phyloP scores from a whole-genome alignment of 2,113 vertebrate species.

The Tretioscincus oriximinensis region DNA sequence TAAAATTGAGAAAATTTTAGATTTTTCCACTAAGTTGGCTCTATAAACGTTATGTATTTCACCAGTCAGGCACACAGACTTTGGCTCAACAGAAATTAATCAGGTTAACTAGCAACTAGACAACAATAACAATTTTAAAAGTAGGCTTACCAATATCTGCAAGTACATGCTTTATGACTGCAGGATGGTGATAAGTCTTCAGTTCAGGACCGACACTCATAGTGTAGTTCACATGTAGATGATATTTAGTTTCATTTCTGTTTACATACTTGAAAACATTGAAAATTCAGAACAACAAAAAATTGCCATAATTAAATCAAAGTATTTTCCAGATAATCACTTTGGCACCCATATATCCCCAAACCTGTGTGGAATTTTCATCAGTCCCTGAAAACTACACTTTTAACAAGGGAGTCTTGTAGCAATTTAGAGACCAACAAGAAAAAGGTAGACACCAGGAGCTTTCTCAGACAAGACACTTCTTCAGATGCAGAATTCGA shows the following conservation, averaged over 20 bases:
- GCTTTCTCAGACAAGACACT: too few relatives aligned
- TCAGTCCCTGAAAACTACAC: too few relatives aligned
- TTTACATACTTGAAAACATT: constrained; percentile 62
- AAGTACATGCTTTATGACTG: constrained; percentile 54
- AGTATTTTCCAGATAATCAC: background rate
- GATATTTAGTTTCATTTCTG: constrained; percentile 66
- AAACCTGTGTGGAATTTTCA: background rate
- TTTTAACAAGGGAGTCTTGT: too few relatives aligned
- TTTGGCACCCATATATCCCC: background rate
- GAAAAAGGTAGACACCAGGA: too few relatives aligned
- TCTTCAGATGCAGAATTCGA: too few relatives aligned
- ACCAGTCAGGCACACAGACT: too few relatives aligned
- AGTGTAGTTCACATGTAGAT: constrained; percentile 60
- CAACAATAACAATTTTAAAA: background rate
- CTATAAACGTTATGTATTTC: background rate
- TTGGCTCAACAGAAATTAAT: background rate
- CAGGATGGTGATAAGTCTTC: constrained; percentile 51
- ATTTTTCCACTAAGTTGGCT: background rate
- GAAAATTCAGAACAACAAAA: constrained; percentile 1
- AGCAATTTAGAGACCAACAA: too few relatives aligned
- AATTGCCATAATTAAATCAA: constrained; percentile 33
- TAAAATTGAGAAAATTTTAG: background rate
- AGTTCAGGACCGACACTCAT: constrained; percentile 40
- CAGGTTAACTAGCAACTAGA: background rate
- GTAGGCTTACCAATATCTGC: constrained; percentile 60